Evolutionary conservation across 1,140 invertebrate genomes (phyloP).

Genomic region (Drosophila mayri): DNA sequence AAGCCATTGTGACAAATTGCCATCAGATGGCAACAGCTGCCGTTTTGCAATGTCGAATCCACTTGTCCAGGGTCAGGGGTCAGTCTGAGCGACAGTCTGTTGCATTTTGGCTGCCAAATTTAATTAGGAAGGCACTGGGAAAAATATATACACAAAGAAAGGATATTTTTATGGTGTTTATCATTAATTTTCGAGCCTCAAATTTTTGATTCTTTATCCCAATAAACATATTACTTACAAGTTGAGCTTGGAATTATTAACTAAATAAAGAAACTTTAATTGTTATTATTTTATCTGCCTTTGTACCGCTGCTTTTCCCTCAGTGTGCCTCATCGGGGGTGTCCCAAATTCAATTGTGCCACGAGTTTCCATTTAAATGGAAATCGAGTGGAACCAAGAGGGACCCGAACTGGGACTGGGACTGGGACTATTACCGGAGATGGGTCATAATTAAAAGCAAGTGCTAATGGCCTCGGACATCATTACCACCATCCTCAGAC

Average conservation of each 20-base stretch:
- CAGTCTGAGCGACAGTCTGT: conserved; percentile 48
- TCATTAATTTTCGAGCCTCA: no score
- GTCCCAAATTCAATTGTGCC: conserved; percentile 71
- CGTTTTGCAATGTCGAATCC: conserved; percentile 5
- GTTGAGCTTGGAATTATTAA: neutral
- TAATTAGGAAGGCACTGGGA: conserved; percentile 41
- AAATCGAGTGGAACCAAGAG: conserved; percentile 28
- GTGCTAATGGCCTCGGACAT: conserved; percentile 62
- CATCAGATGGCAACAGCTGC: conserved; percentile 69
- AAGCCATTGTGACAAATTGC: conserved; percentile 76
- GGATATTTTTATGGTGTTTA: neutral
- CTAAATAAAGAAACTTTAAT: no score
- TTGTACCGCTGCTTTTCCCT: neutral
- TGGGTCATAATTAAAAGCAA: conserved; percentile 54
- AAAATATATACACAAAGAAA: neutral
- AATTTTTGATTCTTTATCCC: no score
- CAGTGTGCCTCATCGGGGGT: conserved; percentile 17
- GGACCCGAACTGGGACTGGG: neutral
- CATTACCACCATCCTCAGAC: conserved; percentile 19
- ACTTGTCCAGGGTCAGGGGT: conserved; percentile 74
- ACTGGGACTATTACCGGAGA: neutral
- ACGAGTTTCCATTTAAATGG: conserved; percentile 66
- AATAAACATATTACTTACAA: neutral
- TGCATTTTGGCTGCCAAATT: conserved; percentile 47
- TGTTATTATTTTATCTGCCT: neutral